Evolutionary conservation across 2,888 invertebrate genomes (phyloP).

Genomic region (Muschampia plurimacula): DNA sequence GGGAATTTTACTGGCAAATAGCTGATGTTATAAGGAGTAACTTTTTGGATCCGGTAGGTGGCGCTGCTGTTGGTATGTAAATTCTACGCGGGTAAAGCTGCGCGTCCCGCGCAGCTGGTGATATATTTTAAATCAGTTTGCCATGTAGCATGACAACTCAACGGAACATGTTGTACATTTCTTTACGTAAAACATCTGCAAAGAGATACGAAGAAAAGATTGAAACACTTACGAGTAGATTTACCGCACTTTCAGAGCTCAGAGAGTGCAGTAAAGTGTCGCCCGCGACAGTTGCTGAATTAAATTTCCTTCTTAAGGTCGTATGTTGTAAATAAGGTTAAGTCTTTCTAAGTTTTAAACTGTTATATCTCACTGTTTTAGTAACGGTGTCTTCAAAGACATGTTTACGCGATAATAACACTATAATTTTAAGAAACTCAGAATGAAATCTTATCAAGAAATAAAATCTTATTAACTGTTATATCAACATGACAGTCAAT

Average conservation of each 20-base stretch:
- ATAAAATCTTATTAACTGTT: too few relatives aligned
- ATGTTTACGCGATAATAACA: not conserved
- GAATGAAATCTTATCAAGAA: not conserved
- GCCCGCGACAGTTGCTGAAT: not conserved
- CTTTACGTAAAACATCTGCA: not conserved
- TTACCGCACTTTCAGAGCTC: constrained; percentile 11
- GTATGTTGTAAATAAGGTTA: constrained; percentile 4
- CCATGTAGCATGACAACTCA: not conserved
- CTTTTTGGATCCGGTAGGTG: too few relatives aligned
- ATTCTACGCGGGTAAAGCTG: too few relatives aligned
- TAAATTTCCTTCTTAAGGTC: constrained; percentile 6
- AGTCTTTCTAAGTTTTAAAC: not conserved
- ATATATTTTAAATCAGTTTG: not conserved
- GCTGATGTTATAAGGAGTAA: too few relatives aligned
- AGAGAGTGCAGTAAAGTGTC: not conserved
- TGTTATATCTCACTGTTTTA: not conserved
- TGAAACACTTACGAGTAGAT: not conserved
- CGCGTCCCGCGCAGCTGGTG: too few relatives aligned
- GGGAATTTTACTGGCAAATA: too few relatives aligned
- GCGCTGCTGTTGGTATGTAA: too few relatives aligned
- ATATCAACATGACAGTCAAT: too few relatives aligned
- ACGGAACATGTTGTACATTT: not conserved
- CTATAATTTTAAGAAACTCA: too few relatives aligned
- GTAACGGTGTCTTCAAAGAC: not conserved
- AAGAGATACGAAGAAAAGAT: not conserved